These are phyloP conservation scores for Notodonta dromedarius DNA, from an alignment of 2,888 invertebrate species.

Conservation along the genomic window DNA sequence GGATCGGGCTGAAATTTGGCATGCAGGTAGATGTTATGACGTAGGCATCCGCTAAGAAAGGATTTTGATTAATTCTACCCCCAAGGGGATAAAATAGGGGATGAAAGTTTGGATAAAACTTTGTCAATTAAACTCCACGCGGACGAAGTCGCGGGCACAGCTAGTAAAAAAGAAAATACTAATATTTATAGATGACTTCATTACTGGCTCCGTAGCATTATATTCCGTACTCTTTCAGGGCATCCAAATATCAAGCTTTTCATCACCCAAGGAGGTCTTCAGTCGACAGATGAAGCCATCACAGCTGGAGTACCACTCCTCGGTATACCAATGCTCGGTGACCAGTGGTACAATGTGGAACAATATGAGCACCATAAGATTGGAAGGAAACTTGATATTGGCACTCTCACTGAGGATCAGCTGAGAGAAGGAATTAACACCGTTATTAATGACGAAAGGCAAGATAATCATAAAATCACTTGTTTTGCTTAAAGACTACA, in stretches of 20 bases:
- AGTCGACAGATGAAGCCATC: slow-evolving; percentile 76
- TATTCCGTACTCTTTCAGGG: slow-evolving; percentile 6
- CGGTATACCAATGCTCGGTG: slow-evolving; percentile 70
- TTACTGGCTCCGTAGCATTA: no score
- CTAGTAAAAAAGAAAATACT: no score
- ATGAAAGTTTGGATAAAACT: no score
- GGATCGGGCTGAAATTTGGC: no score
- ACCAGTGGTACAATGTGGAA: slow-evolving; percentile 70
- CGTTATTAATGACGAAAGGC: slow-evolving; percentile 53
- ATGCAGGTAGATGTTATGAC: no score
- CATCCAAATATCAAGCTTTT: slow-evolving; percentile 64
- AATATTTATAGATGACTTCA: no score
- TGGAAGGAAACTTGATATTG: slow-evolving; percentile 50
- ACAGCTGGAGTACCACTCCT: slow-evolving; percentile 67
- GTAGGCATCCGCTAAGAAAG: no score
- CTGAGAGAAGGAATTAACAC: slow-evolving; percentile 47
- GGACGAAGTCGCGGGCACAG: no score
- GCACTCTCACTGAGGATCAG: slow-evolving; percentile 44
- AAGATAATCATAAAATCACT: slow-evolving; percentile 4
- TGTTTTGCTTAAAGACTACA: no score
- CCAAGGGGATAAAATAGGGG: no score
- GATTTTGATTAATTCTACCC: no score
- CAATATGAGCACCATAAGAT: slow-evolving; percentile 53
- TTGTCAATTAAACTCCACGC: no score
- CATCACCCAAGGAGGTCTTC: slow-evolving; percentile 76